Evolutionary conservation across 2,888 invertebrate genomes (phyloP), one percentile per base, ranked within the genome.

Genomic region (Dendrolimus houi): DNA sequence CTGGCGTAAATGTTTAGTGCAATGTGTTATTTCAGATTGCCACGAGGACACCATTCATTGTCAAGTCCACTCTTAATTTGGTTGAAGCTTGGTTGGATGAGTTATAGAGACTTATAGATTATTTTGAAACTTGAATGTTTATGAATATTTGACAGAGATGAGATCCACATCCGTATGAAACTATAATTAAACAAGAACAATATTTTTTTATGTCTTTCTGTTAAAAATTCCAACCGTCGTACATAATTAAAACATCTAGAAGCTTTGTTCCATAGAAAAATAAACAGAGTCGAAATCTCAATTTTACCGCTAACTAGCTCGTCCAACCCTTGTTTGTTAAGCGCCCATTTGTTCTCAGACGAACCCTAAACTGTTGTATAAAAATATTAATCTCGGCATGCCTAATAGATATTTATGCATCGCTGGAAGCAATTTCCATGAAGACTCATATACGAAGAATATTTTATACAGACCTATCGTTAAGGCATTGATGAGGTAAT

Each of bases 361-460:
- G 73, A 75, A 73, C 83, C 78, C 78, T 80, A 73, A 77, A 72
- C 72, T 63, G 69, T 66, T 70, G 65, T 68, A 72, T 86, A 88
- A 89, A 90, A 90, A 88, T 87, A 87, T 88, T 85, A 87, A 87
- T 85, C 84, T 81, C 75, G 66, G 67, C 69, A 75, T 75, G 77
- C 77, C 72, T 90, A 84, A 89, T 88, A 88, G 89, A 88, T 89
- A 88, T 90, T 89, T 87, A 88, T 88, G 90, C 87, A 76, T 82
- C 82, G 82, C 63, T 71, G 83, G 74, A 86, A 74, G 75, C 87
- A 89, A 89, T 89, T 82, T 82, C 71, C 74, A 74, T 72, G 75
- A 81, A 81, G 79, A 73, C 67, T 71, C 55, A 65, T 64, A 68
- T 66, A 68, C 64, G 67, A 63, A 63, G 63, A 71, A 67, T 72